A percentile compares a stretch with the other conserved stretches of the same genome.
Evolutionary conservation across 2,888 invertebrate genomes (phyloP).

Genomic region (Eubasilissa splendida): DNA sequence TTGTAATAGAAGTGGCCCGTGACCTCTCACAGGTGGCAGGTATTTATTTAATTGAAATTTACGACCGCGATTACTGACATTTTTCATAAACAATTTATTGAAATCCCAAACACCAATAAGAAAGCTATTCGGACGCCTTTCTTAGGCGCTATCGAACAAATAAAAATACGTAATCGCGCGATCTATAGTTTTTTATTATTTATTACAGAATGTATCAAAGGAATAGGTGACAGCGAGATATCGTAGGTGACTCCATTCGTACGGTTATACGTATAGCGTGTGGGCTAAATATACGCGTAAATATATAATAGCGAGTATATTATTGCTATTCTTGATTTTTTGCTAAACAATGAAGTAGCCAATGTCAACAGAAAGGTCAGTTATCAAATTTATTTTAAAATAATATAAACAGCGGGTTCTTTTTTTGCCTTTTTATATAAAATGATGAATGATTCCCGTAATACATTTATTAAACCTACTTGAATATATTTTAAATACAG

Average conservation of each 20-base stretch:
- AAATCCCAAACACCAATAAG: conserved; percentile 35
- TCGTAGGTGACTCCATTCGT: conserved; percentile 34
- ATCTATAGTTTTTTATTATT: conserved; percentile 50
- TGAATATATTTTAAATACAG: conserved; percentile 7
- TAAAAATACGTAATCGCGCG: conserved; percentile 38
- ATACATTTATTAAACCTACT: background rate
- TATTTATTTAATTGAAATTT: conserved; percentile 55
- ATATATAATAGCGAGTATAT: conserved; percentile 1
- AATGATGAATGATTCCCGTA: conserved; percentile 8
- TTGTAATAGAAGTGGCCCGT: conserved; percentile 47
- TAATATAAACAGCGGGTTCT: no score
- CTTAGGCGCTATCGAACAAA: conserved; percentile 3
- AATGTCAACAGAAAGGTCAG: background rate
- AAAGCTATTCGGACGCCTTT: conserved; percentile 35
- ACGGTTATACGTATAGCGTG: background rate
- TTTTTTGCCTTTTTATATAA: background rate
- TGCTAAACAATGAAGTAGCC: background rate
- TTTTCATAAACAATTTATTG: conserved; percentile 52
- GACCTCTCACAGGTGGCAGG: conserved; percentile 51
- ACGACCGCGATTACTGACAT: conserved; percentile 48
- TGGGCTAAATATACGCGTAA: background rate
- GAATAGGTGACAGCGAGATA: conserved; percentile 38
- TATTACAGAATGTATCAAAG: conserved; percentile 50
- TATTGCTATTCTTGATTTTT: conserved; percentile 1
- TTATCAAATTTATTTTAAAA: no score